phyloP scores from a whole-genome alignment of 2,113 vertebrate species.

The Eclectus roratus region DNA sequence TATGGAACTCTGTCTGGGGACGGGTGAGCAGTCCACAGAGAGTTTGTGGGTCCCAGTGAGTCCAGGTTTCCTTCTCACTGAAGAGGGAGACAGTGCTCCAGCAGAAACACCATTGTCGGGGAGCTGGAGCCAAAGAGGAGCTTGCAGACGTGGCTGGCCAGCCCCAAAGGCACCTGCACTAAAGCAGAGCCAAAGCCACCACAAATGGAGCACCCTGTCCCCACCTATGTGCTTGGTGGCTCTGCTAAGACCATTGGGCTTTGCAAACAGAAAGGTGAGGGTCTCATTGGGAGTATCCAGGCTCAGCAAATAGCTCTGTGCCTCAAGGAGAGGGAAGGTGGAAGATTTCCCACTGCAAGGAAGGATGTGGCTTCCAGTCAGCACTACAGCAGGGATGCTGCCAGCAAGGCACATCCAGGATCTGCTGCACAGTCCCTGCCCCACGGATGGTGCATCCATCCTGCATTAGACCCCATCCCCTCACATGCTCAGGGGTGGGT shows the following conservation, averaged over 20 bases:
- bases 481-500: accelerated
- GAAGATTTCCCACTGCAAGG: background rate
- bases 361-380: background rate
- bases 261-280: background rate
- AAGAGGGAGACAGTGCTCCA: background rate
- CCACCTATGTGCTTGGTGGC: background rate
- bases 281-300: background rate
- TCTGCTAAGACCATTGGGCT: accelerated
- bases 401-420: background rate
- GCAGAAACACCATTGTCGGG: background rate
- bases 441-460: accelerated
- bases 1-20: too few relatives aligned
- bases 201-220: too few relatives aligned
- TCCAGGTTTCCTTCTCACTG: background rate
- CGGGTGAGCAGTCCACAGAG: too few relatives aligned
- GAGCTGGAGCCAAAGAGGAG: background rate
- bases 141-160: background rate
- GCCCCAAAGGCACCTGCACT: background rate
- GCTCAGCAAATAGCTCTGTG: background rate
- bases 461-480: accelerated
- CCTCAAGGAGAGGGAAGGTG: background rate
- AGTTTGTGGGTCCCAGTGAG: background rate
- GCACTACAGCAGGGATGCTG: too few relatives aligned
- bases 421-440: background rate
- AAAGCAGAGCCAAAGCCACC: background rate